Evolutionary conservation across 2,888 invertebrate species (phyloP).

Genomic region (Rapana venosa): DNA sequence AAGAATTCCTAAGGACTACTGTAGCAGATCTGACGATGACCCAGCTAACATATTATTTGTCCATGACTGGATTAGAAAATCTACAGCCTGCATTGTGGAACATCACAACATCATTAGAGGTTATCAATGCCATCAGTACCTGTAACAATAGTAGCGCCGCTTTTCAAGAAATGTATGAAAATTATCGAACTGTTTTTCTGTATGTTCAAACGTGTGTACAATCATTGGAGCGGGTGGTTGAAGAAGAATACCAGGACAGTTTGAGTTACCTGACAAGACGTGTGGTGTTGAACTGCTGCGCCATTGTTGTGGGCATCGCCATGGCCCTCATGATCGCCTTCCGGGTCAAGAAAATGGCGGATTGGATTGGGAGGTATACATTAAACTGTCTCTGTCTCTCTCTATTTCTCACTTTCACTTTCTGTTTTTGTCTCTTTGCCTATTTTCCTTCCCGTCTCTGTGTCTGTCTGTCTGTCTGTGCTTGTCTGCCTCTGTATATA

Average conservation of each 20-base stretch:
- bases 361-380: constrained; percentile 31
- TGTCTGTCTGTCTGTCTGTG: not conserved
- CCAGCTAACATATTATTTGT: not conserved
- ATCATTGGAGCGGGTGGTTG: not conserved
- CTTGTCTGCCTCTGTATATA: not conserved
- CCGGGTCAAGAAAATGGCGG: constrained; percentile 41
- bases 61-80: not conserved
- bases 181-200: not conserved
- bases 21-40: not conserved
- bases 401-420: not conserved
- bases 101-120: not conserved
- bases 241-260: not conserved
- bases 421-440: not conserved
- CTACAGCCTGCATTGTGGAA: not conserved
- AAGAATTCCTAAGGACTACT: not conserved
- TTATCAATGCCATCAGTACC: not conserved
- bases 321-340: not conserved
- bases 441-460: not conserved
- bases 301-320: not conserved
- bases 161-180: not conserved
- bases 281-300: constrained; percentile 26
- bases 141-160: not conserved
- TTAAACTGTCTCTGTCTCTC: constrained; percentile 1
- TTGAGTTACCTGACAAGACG: constrained; percentile 9
- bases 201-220: not conserved